These are phyloP conservation scores for Cichladusa arquata DNA, from an alignment of 2,113 vertebrate genomes.

Conservation along the genomic window DNA sequence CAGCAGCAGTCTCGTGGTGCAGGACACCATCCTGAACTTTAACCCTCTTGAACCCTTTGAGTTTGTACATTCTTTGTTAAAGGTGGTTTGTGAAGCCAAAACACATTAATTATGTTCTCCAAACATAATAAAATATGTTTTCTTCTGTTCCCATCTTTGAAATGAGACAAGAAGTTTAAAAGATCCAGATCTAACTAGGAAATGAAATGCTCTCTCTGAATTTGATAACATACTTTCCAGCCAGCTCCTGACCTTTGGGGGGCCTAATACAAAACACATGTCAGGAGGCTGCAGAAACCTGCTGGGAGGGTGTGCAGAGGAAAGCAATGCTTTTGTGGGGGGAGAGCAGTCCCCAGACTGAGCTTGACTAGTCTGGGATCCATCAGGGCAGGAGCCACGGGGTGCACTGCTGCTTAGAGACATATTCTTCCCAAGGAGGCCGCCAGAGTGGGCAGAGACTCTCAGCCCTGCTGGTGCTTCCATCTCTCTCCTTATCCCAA, in stretches of 20 bases:
- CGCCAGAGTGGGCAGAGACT: accelerated
- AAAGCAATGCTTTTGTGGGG: neutral
- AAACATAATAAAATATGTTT: slow-evolving; percentile 10
- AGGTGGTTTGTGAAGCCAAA: neutral
- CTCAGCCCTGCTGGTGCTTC: neutral
- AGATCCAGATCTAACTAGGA: neutral
- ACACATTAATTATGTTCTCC: slow-evolving; percentile 7
- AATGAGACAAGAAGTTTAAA: neutral
- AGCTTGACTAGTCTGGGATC: neutral
- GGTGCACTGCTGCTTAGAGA: neutral
- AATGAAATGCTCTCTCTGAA: slow-evolving; percentile 7
- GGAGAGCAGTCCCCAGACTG: neutral
- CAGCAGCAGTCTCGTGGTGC: neutral
- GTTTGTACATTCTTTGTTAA: neutral
- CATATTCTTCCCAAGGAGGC: neutral
- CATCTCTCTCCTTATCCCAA: neutral
- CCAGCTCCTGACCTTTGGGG: neutral
- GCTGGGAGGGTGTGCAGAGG: neutral
- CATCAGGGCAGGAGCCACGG: accelerated
- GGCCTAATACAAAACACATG: neutral
- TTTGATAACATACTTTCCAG: slow-evolving; percentile 22
- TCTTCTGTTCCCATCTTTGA: slow-evolving; percentile 4
- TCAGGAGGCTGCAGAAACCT: neutral
- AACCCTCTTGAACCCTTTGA: neutral
- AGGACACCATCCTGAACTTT: neutral